phyloP scores from a whole-genome alignment of 2,113 vertebrate species.

The Salminus brasiliensis region DNA sequence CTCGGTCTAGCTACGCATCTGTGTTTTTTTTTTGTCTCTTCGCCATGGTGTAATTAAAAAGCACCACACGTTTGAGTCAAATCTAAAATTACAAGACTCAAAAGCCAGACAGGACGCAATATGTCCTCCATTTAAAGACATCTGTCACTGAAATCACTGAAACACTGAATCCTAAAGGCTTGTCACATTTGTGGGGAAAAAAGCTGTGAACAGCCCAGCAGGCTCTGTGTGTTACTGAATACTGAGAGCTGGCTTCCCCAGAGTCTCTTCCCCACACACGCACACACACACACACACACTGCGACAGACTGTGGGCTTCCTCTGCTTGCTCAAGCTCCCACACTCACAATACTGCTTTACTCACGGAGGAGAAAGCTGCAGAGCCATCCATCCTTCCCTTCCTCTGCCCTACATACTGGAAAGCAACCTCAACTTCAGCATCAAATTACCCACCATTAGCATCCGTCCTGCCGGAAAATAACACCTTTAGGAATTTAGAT shows the following conservation, averaged over 20 bases:
- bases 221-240: conserved; percentile 47
- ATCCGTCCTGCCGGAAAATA: not conserved
- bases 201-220: conserved; percentile 44
- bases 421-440: conserved; percentile 7
- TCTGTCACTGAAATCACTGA: conserved; percentile 32
- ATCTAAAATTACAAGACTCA: conserved; percentile 2
- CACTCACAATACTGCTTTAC: conserved; percentile 43
- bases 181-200: conserved; percentile 3
- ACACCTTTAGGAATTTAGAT: not conserved
- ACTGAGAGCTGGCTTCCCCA: conserved; percentile 50
- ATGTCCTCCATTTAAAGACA: conserved; percentile 39
- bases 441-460: not conserved
- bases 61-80: conserved; percentile 14
- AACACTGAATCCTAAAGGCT: conserved; percentile 43
- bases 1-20: not conserved
- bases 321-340: conserved; percentile 38
- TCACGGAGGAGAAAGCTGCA: conserved; percentile 38
- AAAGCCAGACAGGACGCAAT: conserved; percentile 25
- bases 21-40: not conserved
- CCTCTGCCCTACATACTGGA: conserved; percentile 21
- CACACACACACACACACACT: conserved; percentile 53
- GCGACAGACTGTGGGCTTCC: conserved; percentile 53
- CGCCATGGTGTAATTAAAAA: not conserved
- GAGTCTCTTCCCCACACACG: conserved; percentile 36
- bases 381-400: conserved; percentile 18